Evolutionary conservation across 2,797 vertebrate species (phyloP), one percentile per base, ranked within the genome.

Genomic region (Acropternis orthonyx): DNA sequence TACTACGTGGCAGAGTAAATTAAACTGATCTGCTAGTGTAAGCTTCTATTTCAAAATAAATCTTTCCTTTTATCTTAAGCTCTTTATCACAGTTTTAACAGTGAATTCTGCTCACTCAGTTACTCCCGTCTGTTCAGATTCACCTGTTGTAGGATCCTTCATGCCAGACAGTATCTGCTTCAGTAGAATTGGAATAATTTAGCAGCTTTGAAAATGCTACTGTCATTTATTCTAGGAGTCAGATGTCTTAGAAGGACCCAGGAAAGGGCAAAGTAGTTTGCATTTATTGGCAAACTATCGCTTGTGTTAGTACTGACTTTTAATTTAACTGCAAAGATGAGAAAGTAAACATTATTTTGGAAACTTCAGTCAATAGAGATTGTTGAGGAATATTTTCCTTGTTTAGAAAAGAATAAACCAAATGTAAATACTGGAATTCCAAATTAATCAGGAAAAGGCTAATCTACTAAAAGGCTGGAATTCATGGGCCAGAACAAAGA

Each of bases 11-110:
- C 2, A 4, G 51, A 94, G 49, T 92, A 95, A 96, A 95, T 95
- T 95, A 96, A 85, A 81, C 74, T 6, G 7, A 87, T 86, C 85
- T 96, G 79, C 75, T 91, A 51, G 83, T 75, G 37, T 85, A 86
- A 93, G 84, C 65, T 90, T 80, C 59, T 86, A 66, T 90, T 95
- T 94, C 79, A 85, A 14, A 74, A 95, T 92, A 94, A 95, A 95
- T 95, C 46, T 92, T 28, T 77, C 56, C 46, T 81, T 87, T 96
- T 92, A 95, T 96, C 90, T 93, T 95, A 93, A 95, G 73, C 67
- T 88, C 55, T 88, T 93, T 88, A 86, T 97, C 82, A 73, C 12
- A 14, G n/a, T 63, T 94, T 81, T 90, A 90, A 61, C 77, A 77
- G 73, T 37, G 71, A 84, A 74, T 92, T 94, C 58, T 89, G 55